A percentile compares a stretch with the other conserved stretches of the same genome.
phyloP scores from a whole-genome alignment of 2,113 vertebrate genomes.

The Phalacrocorax brasilianus region DNA sequence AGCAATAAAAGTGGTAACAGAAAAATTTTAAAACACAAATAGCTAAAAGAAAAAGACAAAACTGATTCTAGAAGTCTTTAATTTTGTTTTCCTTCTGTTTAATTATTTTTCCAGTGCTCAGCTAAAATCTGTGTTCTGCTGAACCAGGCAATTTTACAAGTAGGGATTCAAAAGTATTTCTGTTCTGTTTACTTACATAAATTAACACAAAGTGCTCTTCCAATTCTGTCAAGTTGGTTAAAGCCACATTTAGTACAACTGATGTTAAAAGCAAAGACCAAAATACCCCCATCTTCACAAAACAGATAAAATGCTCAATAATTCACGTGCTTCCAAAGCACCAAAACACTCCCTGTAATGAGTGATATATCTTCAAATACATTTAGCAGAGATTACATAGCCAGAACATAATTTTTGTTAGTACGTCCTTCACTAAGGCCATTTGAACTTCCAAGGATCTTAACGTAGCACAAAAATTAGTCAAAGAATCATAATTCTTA shows the following conservation, averaged over 20 bases:
- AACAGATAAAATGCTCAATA: neutral
- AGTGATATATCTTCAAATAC: neutral
- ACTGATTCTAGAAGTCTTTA: neutral
- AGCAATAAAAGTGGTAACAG: neutral
- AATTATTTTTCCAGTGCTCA: neutral
- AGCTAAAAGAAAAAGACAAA: neutral
- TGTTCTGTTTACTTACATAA: neutral
- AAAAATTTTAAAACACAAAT: neutral
- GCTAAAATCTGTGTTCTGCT: neutral
- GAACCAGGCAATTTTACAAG: neutral
- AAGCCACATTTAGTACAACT: neutral
- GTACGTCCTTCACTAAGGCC: neutral
- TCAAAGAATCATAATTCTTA: neutral
- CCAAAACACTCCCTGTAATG: neutral
- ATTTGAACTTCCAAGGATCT: neutral
- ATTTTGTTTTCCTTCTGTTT: neutral
- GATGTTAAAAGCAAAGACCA: neutral
- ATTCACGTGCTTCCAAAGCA: neutral
- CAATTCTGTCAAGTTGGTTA: neutral
- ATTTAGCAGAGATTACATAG: neutral
- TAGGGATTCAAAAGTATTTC: neutral
- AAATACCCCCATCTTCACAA: neutral
- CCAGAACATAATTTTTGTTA: neutral
- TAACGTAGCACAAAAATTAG: neutral
- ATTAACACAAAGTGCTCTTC: neutral